Conservation (phyloP, 2,797 vertebrate species). For the Cyclopterus lumpus region DNA sequence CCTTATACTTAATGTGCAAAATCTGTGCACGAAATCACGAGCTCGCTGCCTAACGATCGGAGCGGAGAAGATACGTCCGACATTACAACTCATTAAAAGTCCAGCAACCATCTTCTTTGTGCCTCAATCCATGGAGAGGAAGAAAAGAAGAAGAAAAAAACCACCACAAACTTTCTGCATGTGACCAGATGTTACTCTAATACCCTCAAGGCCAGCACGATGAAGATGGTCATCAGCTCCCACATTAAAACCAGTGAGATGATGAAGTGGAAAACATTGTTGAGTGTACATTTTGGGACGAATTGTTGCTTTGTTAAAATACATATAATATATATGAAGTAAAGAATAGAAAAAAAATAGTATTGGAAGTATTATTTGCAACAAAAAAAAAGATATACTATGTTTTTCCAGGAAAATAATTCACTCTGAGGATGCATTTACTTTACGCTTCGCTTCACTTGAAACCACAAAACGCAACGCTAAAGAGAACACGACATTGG, state of each 20-base stretch:
- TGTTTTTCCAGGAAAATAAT: neutral
- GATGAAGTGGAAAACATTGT: neutral
- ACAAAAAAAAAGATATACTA: neutral
- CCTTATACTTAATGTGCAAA: no score
- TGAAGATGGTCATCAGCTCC: conserved; percentile 15
- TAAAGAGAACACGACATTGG: neutral
- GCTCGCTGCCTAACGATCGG: neutral
- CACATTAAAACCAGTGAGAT: conserved; percentile 1
- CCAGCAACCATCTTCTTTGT: neutral
- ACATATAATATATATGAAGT: neutral
- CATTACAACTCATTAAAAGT: conserved; percentile 4
- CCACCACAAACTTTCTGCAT: neutral
- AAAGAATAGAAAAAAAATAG: no score
- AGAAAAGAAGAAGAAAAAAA: neutral
- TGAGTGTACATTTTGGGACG: neutral
- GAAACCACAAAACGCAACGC: neutral
- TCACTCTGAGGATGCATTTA: neutral
- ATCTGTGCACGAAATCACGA: neutral
- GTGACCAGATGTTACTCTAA: conserved; percentile 25
- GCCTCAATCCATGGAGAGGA: neutral
- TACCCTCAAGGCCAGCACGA: conserved; percentile 12
- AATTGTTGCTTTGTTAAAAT: neutral
- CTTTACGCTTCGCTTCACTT: neutral
- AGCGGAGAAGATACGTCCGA: neutral
- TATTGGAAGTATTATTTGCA: neutral